phyloP scores from a whole-genome alignment of 2,888 invertebrate genomes.

The Lamproptera curius region DNA sequence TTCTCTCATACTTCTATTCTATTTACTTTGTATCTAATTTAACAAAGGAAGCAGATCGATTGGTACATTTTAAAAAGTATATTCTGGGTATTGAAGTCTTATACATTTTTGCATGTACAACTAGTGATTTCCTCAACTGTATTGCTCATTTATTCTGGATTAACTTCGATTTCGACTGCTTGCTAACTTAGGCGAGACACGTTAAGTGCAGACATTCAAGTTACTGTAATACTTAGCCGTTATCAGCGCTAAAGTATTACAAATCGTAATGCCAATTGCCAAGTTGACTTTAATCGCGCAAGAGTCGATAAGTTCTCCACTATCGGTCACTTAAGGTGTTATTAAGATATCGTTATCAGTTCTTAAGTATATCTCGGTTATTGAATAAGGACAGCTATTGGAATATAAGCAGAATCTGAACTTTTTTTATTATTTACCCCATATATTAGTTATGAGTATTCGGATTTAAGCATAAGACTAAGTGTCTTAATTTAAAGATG shows the following conservation, averaged over 20 bases:
- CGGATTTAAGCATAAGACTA: too few relatives aligned
- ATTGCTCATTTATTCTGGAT: not conserved
- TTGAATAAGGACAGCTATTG: not conserved
- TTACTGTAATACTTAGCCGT: not conserved
- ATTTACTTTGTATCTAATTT: too few relatives aligned
- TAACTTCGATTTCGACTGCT: not conserved
- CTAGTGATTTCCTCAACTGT: too few relatives aligned
- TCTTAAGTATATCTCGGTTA: slow-evolving; percentile 3
- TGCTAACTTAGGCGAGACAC: not conserved
- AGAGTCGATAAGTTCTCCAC: not conserved
- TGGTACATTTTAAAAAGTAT: too few relatives aligned
- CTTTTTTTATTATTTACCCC: too few relatives aligned
- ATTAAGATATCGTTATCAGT: slow-evolving; percentile 11
- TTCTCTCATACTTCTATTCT: too few relatives aligned
- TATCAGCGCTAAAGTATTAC: slow-evolving; percentile 1
- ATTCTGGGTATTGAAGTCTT: too few relatives aligned
- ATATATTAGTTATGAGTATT: too few relatives aligned
- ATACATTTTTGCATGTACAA: too few relatives aligned
- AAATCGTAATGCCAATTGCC: slow-evolving; percentile 5
- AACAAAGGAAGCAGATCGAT: too few relatives aligned
- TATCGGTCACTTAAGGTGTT: too few relatives aligned
- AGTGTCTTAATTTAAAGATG: too few relatives aligned
- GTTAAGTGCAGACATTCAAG: not conserved
- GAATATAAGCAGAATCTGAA: not conserved
- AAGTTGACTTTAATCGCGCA: not conserved